Conservation (phyloP, 2,113 vertebrate species). For the Engystomops pustulosus region DNA sequence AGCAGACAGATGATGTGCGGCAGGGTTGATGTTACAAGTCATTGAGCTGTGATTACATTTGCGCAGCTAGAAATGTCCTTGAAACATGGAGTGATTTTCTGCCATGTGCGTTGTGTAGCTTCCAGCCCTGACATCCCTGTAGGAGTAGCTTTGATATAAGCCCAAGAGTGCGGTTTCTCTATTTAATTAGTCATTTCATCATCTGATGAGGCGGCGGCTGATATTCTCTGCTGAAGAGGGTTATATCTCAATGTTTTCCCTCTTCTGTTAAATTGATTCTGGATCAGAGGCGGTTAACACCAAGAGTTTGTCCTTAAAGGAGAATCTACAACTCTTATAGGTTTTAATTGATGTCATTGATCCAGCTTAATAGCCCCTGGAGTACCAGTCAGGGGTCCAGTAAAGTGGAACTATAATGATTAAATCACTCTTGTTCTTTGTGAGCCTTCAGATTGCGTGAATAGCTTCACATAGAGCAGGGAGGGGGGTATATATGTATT, state of each 20-base stretch:
- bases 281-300: background rate
- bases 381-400: too few relatives aligned
- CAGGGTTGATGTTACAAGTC: background rate
- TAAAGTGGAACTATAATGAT: too few relatives aligned
- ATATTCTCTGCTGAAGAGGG: background rate
- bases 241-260: background rate
- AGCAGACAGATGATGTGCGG: background rate
- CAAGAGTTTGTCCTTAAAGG: too few relatives aligned
- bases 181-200: conserved; percentile 46
- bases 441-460: too few relatives aligned
- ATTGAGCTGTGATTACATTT: conserved; percentile 38
- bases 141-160: conserved; percentile 31
- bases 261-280: background rate
- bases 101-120: conserved; percentile 2
- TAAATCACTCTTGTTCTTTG: too few relatives aligned
- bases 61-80: background rate
- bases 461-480: too few relatives aligned
- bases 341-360: too few relatives aligned
- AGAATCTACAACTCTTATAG: too few relatives aligned
- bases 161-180: conserved; percentile 18
- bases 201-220: conserved; percentile 16
- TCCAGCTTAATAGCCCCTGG: too few relatives aligned
- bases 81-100: conserved; percentile 19
- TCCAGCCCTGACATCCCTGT: conserved; percentile 27
- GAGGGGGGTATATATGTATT: too few relatives aligned